Evolutionary conservation across 2,888 invertebrate species (phyloP).

Genomic region (Rambutsinella grinnellia): DNA sequence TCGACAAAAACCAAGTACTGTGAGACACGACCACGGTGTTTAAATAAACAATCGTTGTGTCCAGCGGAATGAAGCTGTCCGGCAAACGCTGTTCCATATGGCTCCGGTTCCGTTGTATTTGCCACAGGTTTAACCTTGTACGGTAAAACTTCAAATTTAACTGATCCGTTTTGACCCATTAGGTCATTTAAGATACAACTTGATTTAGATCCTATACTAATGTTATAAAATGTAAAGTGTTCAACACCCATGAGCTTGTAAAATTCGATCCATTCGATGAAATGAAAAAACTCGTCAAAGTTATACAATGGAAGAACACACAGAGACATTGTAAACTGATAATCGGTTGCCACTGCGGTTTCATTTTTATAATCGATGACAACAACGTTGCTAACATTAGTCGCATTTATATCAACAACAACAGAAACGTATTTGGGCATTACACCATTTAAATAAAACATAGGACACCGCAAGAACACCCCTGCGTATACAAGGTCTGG

Average conservation of each 20-base stretch:
- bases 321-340: conserved; percentile 3
- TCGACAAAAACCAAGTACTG: conserved; percentile 26
- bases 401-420: no score
- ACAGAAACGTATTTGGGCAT: no score
- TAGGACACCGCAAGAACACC: background rate
- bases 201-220: conserved; percentile 5
- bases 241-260: conserved; percentile 38
- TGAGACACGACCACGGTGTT: conserved; percentile 15
- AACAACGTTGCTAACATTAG: no score
- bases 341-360: background rate
- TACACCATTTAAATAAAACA: background rate
- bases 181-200: conserved; percentile 13
- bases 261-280: conserved; percentile 41
- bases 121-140: background rate
- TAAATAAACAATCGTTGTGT: conserved; percentile 14
- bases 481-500: no score
- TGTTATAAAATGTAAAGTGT: conserved; percentile 35
- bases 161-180: no score
- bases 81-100: background rate
- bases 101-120: background rate
- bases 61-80: background rate
- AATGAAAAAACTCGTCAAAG: conserved; percentile 20
- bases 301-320: conserved; percentile 28
- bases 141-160: conserved; percentile 6
- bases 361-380: background rate